Evolutionary conservation across 2,888 invertebrate genomes (phyloP), one percentile per base, ranked within the genome.

Genomic region (Emmelina monodactyla): DNA sequence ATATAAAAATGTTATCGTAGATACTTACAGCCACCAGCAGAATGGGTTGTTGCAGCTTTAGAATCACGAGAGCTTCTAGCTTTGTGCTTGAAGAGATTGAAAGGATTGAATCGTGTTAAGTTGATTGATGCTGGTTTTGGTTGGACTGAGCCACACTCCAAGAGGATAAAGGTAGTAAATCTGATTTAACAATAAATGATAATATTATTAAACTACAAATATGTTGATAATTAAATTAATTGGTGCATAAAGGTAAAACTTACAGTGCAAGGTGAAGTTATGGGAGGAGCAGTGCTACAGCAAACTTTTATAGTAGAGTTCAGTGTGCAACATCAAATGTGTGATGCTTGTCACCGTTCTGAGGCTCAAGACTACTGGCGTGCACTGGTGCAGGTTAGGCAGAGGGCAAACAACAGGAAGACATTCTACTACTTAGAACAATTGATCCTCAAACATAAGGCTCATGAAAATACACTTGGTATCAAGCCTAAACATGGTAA

Each of bases 81-180:
- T 0, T 65, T 99, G 1, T 99, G 99, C 53, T 79, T 99, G 33
- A 96, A 97, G 62, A 92, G 90, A 58, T 67, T 99, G 14, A 97
- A 92, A 66, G 94, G 94, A 0, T 75, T 98, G 5, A 90, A 86
- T 54, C 86, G 90, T 58, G 92, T 98, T 0, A 92, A 95, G 56
- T 79, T 99, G 11, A 83, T 97, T 35, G 98, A 99, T 83, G 99
- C 99, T 28, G 89, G 91, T 1, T 99, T 99, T 79, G 86, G 97
- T 2, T 99, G 98, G 98, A 99, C 99, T 7, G 99, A 99, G 62
- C 96, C 97, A 22, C 99, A 99, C 81, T 99, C 98, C 1, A 97
- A 94, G 69, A 85, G 99, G 45, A 88, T 99, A 34, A 98, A 97
- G 82, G 91, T 95, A 41, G 37, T 11, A 22, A 15, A 31, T 35